These are phyloP conservation scores for Lutjanus campechanus DNA, from an alignment of 2,797 vertebrate genomes.

Conservation along the genomic window DNA sequence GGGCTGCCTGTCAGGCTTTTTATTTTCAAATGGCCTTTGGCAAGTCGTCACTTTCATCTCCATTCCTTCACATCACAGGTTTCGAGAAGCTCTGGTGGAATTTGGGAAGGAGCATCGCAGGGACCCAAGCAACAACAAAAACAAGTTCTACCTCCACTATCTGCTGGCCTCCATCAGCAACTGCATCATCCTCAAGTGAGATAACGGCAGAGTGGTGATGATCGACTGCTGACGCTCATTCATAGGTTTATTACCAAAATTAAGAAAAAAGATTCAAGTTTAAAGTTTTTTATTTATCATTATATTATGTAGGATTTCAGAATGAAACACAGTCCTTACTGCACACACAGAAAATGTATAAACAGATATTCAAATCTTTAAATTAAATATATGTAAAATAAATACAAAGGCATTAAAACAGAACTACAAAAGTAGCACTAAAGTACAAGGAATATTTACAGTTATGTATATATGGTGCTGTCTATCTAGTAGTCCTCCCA, in stretches of 20 bases:
- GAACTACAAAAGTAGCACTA: too few species aligned
- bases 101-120: conserved; percentile 90
- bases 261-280: too few species aligned
- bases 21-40: too few species aligned
- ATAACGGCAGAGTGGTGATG: neutral
- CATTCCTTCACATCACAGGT: conserved; percentile 75
- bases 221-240: neutral
- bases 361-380: too few species aligned
- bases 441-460: too few species aligned
- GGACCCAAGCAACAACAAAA: conserved; percentile 75
- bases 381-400: too few species aligned
- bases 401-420: too few species aligned
- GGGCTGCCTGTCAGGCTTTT: neutral
- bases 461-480: neutral
- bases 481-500: neutral
- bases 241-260: neutral
- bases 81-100: conserved; percentile 90
- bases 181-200: conserved; percentile 94
- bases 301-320: too few species aligned
- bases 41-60: too few species aligned
- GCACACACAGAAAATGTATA: too few species aligned
- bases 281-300: too few species aligned
- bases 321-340: too few species aligned
- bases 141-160: conserved; percentile 92
- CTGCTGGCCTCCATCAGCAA: conserved; percentile 94